Base-by-base conservation (phyloP, 1,140 invertebrate species). In the Formica selysi region DNA sequence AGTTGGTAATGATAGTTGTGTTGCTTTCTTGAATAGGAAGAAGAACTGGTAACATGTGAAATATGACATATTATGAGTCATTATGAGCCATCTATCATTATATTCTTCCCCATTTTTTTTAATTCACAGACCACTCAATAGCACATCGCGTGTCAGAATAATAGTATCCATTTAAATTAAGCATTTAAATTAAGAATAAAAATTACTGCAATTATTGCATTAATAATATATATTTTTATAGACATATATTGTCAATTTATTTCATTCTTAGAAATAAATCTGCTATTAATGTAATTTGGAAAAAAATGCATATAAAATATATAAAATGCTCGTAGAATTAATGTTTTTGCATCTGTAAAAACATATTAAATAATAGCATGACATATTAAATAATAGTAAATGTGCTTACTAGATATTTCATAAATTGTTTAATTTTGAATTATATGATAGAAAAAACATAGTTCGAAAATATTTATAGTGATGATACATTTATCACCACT, bases 1-100 rank as follows among this genome's bases (percentile, higher is more conserved):
- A 87, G 84, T 84, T 90, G 84, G 89, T 90, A 91, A 90, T 81
- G 70, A 90, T 88, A 86, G 86, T 91, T 87, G 41, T 90, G 41
- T 90, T 90, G 86, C 89, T 90, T 91, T 86, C 79, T 83, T 74
- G 59, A 83, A 51, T 85, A 81, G 59, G 65, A 59, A 71, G 78
- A 64, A 57, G 51, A 76, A 57, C 61, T 73, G 89, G 86, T 88
- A 88, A 91, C 84, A 88, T 86, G 83, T 85, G 84, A 76, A 88
- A 79, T 85, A 80, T 65, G 38, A 85, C 76, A 29, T 41, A 78
- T 91, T 76, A 71, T 84, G 84, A 89, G 76, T 91, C 68, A 61
- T 73, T 74, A 68, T 87, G 71, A 79, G 67, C 59, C 64, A 81
- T 80, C 68, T 61, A 51, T 86, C 85, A 65, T 81, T 83, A 81